Evolutionary conservation across 2,113 vertebrate genomes (phyloP), one percentile per base, ranked within the genome.

Genomic region (Cynoglossus semilaevis): DNA sequence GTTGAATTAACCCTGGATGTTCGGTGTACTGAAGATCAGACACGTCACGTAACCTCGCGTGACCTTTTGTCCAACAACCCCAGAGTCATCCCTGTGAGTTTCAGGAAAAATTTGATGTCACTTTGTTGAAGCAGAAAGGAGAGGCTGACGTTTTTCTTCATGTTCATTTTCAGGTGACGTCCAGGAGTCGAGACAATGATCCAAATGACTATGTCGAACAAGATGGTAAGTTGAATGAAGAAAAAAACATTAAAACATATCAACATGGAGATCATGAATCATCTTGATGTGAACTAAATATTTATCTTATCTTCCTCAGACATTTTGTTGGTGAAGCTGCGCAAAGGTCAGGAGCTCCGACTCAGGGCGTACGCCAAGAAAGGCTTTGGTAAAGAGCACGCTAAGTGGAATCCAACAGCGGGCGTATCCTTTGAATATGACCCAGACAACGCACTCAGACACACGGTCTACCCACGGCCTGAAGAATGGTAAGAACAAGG

Each of bases 401-500:
- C 97, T 71, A 99, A 99, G 82, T 99, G 97, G 97, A 99, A 98
- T 84, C 97, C 97, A 4, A 98, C 97, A 0, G 97, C 97, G 0
- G 97, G 96, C 0, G 96, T 99, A 36, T 94, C 96, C 29, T 99
- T 99, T 1, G 97, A 99, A 46, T 99, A 99, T 0, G 97, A 98
- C 78, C 97, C 97, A 0, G 97, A 99, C 89, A 99, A 99, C 0
- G 94, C 96, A 0, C 86, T 98, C 67, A 88, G 97, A 51, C 97
- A 99, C 89, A 99, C 97, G 0, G 96, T 98, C 29, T 99, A 91
- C 80, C 97, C 97, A 29, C 93, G 97, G 22, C 97, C 96, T 0
- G 96, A 99, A 79, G 96, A 99, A 75, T 99, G 96, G 96, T 98
- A 29, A 29, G 22, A 6, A 29, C 22, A 29, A 2, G 22, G 22